Percentiles rank a stretch among this genome's conserved stretches.
phyloP scores from a whole-genome alignment of 2,797 vertebrate species.

The Myotis findleyi region DNA sequence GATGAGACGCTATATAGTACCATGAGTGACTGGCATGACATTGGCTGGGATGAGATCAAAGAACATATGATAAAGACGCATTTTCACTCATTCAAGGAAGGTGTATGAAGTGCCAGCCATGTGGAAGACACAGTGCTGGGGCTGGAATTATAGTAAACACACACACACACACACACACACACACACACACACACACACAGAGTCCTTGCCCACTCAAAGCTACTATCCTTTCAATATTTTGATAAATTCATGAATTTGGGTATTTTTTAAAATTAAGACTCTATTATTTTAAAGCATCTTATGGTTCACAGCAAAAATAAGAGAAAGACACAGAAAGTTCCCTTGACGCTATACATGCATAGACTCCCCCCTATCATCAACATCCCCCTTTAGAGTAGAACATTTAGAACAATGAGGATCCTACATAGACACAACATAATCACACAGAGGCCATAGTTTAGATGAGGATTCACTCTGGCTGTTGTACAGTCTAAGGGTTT shows the following conservation, averaged over 20 bases:
- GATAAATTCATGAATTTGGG: not conserved
- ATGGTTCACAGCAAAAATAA: not conserved
- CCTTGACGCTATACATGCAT: not conserved
- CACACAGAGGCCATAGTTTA: not conserved
- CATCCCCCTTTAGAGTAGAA: no score
- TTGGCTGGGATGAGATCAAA: not conserved
- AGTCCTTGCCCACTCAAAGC: not conserved
- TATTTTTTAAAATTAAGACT: not conserved
- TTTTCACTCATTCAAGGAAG: not conserved
- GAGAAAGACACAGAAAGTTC: not conserved
- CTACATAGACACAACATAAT: not conserved
- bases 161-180: not conserved
- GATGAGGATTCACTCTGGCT: not conserved
- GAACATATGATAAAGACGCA: not conserved
- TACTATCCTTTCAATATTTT: not conserved
- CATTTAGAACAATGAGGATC: not conserved
- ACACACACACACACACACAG: not conserved
- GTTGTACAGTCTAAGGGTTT: not conserved
- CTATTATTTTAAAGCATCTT: not conserved
- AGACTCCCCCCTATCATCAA: not conserved
- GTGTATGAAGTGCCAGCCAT: accelerated
- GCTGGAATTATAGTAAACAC: not conserved
- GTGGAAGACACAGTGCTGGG: not conserved
- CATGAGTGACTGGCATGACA: not conserved
- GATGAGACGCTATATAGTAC: not conserved